Base-by-base conservation (phyloP, 2,888 invertebrate genomes). In the Craniophora ligustri region DNA sequence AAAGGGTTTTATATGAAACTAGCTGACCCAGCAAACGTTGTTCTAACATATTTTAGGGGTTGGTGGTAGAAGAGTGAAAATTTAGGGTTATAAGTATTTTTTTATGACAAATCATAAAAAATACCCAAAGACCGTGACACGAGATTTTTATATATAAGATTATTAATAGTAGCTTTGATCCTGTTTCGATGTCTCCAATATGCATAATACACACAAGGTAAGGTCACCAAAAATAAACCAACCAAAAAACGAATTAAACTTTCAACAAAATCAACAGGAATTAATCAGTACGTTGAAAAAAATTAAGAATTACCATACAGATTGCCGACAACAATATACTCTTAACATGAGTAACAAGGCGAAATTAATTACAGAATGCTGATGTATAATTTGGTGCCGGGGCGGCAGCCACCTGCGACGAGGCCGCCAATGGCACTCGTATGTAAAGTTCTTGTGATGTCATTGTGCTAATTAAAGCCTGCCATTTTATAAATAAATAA, bases 291-390 rank as follows among this genome's bases (percentile, higher is more conserved):
- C 35, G 7, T 32, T 30, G 32, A 53, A 66, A 69, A 56, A 59
- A 56, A 15, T n/a, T 32, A 3, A 15, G 48, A 34, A 72, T 72
- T 72, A 63, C 53, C 71, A 72, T 72, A 67, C 63, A 56, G 58
- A 72, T 66, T 58, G 42, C 69, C 39, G 51, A 45, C 51, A 59
- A 72, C 58, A 69, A 61, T 54, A 54, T 63, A 40, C 38, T 47
- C 61, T 64, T 64, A 71, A 67, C 68, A 68, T 62, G 49, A 55
- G 23, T 70, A 72, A 72, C 70, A 49, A 72, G 73, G 65, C 55
- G 18, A 73, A 59, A 67, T 67, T 72, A 72, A 72, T 72, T 67
- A 58, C 45, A 38, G 34, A n/a, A 32, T 45, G 34, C 42, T 44
- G 35, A 21, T 53, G 54, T 70, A 72, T 72, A 70, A 72, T 72